These are phyloP conservation scores for Argyresthia goedartella DNA, from an alignment of 2,888 invertebrate species.

Conservation along the genomic window DNA sequence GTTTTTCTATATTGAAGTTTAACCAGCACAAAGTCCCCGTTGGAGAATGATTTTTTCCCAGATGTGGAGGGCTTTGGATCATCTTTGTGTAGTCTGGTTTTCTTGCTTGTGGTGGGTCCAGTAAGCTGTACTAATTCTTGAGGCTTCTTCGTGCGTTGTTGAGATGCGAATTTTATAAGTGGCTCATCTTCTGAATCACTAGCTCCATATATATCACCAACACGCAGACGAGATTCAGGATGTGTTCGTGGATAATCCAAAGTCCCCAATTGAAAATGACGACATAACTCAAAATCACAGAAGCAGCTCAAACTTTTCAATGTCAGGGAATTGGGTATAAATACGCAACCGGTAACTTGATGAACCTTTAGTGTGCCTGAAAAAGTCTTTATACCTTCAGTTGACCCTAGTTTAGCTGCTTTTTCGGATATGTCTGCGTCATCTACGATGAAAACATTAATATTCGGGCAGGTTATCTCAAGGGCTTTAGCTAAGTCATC, in stretches of 20 bases:
- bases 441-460: slow-evolving; percentile 9
- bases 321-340: slow-evolving; percentile 8
- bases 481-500: slow-evolving; percentile 8
- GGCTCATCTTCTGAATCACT: slow-evolving; percentile 2
- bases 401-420: slow-evolving; percentile 4
- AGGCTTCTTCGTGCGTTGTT: slow-evolving; percentile 7
- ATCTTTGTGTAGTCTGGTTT: background rate
- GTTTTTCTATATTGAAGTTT: slow-evolving; percentile 5
- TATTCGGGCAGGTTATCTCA: slow-evolving; percentile 4
- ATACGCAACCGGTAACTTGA: slow-evolving; percentile 9
- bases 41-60: slow-evolving; percentile 9
- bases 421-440: slow-evolving; percentile 9
- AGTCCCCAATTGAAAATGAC: slow-evolving; percentile 2
- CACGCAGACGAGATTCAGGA: background rate
- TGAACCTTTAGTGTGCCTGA: slow-evolving; percentile 10
- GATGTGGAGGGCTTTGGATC: slow-evolving; percentile 8
- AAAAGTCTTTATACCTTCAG: slow-evolving; percentile 7
- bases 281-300: slow-evolving; percentile 8
- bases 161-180: background rate
- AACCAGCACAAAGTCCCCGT: slow-evolving; percentile 6
- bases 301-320: slow-evolving; percentile 11
- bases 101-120: slow-evolving; percentile 6
- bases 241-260: slow-evolving; percentile 2
- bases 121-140: slow-evolving; percentile 2
- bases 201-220: slow-evolving; percentile 2